These are phyloP conservation scores for Melanostoma mellinum DNA, from an alignment of 2,888 invertebrate species.

Conservation along the genomic window DNA sequence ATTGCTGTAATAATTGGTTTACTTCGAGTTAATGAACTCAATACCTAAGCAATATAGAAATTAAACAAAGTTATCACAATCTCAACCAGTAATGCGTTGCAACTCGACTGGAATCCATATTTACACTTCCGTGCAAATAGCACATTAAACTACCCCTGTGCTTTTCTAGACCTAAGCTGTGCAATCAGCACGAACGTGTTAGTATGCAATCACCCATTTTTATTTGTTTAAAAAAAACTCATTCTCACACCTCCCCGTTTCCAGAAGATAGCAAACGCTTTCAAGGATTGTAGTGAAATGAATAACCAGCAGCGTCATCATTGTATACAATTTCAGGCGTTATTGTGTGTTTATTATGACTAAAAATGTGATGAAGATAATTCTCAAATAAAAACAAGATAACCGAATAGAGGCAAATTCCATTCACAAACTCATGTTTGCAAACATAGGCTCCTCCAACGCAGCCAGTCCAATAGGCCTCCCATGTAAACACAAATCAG, in stretches of 20 bases:
- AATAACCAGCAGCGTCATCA: no score
- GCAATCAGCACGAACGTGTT: slow-evolving; percentile 38
- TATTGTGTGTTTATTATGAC: neutral
- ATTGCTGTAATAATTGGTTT: no score
- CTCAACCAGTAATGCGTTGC: no score
- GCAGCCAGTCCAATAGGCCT: neutral
- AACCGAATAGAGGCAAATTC: slow-evolving; percentile 11
- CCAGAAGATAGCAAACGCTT: no score
- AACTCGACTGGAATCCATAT: neutral
- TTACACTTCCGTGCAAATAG: neutral
- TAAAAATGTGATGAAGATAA: neutral
- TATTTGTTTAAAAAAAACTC: neutral
- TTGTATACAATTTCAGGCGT: no score
- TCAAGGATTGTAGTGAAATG: no score
- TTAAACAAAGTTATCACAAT: no score
- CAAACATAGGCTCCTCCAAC: no score
- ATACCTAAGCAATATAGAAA: no score
- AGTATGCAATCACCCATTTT: slow-evolving; percentile 34
- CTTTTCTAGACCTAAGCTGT: slow-evolving; percentile 12
- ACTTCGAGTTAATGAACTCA: no score
- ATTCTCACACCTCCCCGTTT: neutral
- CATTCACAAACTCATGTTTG: slow-evolving; percentile 11
- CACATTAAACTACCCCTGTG: neutral
- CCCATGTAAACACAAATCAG: slow-evolving; percentile 57
- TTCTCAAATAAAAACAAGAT: neutral